Evolutionary conservation across 2,113 vertebrate species (phyloP), one percentile per base, ranked within the genome.

Genomic region (Prionailurus viverrinus): DNA sequence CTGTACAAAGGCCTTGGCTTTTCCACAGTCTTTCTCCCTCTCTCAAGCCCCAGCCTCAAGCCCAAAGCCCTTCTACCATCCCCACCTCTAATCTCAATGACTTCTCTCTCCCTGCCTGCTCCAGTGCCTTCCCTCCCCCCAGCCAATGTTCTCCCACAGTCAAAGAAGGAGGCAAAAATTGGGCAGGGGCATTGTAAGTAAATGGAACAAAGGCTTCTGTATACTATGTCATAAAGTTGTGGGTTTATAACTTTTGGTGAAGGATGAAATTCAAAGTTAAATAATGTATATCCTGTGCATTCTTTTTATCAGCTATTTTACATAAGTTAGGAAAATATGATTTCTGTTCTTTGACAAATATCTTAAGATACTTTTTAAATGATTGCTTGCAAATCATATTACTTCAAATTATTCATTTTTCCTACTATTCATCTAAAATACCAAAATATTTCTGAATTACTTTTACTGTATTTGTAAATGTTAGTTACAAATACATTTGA

Each of bases 401-500:
- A 65, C 25, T 29, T 71, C 16, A 66, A n/a, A 68, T 85, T 81
- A 85, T 76, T 91, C 27, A 48, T 88, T 93, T 90, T 89, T 82
- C 12, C 8, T 74, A 18, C 33, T 81, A 31, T 91, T 76, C 68
- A 91, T 94, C 18, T 82, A 82, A 74, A 95, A 87, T 51, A 68
- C 39, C 45, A 91, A 74, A 82, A 33, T 87, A 87, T 36, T 93
- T 95, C 58, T 76, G 68, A 78, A 61, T 80, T 85, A 58, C 48
- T 78, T 84, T 79, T 58, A 86, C 33, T 73, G 15, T 51, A 68
- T 89, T 93, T 94, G 36, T 93, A 92, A 84, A 97, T 36, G 27
- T 89, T 85, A 71, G 78, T 78, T 93, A 79, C n/a, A 87, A 41
- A 45, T 66, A 68, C 36, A 78, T 18, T 33, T 76, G 55, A 93